Base-by-base conservation (phyloP, 2,113 vertebrate species). In the Amazona vittata region DNA sequence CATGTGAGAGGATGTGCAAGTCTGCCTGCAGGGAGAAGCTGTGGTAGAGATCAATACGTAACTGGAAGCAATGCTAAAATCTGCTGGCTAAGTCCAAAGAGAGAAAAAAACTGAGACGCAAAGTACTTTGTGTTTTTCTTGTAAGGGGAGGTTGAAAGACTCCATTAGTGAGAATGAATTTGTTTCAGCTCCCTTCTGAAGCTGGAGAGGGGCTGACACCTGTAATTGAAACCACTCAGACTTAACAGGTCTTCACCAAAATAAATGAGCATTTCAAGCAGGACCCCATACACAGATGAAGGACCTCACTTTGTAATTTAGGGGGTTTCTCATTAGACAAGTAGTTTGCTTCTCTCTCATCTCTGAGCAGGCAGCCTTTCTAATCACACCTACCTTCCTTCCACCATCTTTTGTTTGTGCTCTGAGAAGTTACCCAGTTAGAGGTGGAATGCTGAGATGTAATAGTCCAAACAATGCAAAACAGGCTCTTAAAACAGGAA, bases 11-110 rank as follows among this genome's bases (percentile, higher is more conserved):
- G 83, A 35, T 8, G 60, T 9, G 10, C 4, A 28, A 6, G 64
- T 21, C 89, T 82, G 94, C 86, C 86, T 83, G 90, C 29, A 44
- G 94, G 90, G 86, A 80, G 28, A 87, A 74, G 94, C 18, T 65
- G 86, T 5, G 68, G 62, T 21, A 13, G n/a, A 50, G 74, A 97
- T 84, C 91, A 13, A 81, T 69, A 81, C 2, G 19, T 60, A 86
- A 90, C 86, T 25, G 67, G 53, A 89, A 96, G 85, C 50, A 29
- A 69, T 4, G 50, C 84, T 83, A n/a, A 78, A 83, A 57, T 53
- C 91, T 74, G 49, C 81, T 49, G 53, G 83, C 62, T 19, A 43
- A 37, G 31, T 39, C 83, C 82, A 49, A 81, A 55, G 69, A 90
- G 82, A 53, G 13, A 74, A 78, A 47, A 52, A 50, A 83, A 44